Evolutionary conservation across 2,113 vertebrate species (phyloP).

Genomic region (Paradisaea rubra): DNA sequence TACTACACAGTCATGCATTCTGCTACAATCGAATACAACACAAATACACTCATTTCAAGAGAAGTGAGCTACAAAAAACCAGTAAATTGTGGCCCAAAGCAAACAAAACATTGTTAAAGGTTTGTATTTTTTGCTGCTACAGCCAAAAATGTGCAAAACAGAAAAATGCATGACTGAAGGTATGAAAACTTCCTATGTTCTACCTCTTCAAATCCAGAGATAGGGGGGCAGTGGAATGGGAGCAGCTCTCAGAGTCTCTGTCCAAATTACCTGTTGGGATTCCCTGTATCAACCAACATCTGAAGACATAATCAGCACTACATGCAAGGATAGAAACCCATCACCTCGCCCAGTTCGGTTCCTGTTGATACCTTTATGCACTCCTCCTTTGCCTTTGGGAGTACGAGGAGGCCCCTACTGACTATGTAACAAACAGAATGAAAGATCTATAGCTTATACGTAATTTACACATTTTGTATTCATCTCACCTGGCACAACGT

Average conservation of each 20-base stretch:
- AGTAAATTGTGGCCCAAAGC: neutral
- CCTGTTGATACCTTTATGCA: neutral
- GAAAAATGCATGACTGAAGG: neutral
- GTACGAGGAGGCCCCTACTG: neutral
- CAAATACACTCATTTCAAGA: neutral
- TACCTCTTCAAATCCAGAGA: neutral
- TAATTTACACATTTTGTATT: neutral
- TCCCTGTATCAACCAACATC: neutral
- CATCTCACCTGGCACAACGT: neutral
- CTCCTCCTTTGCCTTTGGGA: neutral
- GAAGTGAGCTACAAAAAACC: neutral
- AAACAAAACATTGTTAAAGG: neutral
- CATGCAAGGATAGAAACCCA: neutral
- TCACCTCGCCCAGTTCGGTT: neutral
- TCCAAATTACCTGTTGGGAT: neutral
- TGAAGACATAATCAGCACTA: neutral
- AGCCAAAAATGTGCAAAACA: neutral
- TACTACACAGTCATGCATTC: neutral
- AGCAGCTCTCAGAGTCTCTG: neutral
- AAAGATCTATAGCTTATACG: neutral
- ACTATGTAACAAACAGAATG: neutral
- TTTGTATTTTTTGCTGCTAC: neutral
- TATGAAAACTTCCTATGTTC: neutral
- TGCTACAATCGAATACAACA: neutral
- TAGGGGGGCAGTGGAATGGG: neutral